Conservation (phyloP, 2,888 invertebrate genomes). For the Eubasilissa splendida region DNA sequence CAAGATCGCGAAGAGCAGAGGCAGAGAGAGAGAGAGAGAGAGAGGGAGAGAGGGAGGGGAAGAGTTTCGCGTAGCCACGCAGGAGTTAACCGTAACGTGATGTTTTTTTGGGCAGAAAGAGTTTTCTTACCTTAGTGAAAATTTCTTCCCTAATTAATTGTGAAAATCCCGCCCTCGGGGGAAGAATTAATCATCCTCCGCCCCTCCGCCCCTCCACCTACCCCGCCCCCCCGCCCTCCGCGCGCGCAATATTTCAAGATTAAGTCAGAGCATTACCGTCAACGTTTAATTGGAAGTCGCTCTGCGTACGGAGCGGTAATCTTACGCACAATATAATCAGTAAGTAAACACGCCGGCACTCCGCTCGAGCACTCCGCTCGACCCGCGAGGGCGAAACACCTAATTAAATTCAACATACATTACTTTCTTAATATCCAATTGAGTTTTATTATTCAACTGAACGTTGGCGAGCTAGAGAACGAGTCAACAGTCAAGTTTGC, state of each 20-base stretch:
- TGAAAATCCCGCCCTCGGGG: background rate
- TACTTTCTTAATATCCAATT: too few species aligned
- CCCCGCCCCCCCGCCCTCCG: too few species aligned
- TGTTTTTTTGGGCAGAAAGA: too few species aligned
- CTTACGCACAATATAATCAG: background rate
- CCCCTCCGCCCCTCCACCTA: too few species aligned
- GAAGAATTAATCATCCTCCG: constrained; percentile 3
- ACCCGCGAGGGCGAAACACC: too few species aligned
- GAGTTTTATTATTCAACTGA: too few species aligned
- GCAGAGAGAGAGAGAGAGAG: background rate
- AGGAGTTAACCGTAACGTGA: too few species aligned
- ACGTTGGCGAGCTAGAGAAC: too few species aligned
- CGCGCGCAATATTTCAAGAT: background rate
- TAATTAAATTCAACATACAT: too few species aligned
- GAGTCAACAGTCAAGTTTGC: too few species aligned
- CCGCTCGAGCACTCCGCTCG: too few species aligned
- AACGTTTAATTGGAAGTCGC: constrained; percentile 26
- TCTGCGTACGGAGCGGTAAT: background rate
- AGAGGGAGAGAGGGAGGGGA: background rate
- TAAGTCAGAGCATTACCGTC: constrained; percentile 23
- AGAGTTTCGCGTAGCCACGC: background rate
- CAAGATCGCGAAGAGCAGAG: background rate
- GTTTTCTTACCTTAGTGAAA: background rate
- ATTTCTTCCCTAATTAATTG: constrained; percentile 12
- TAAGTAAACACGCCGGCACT: background rate